phyloP scores from a whole-genome alignment of 2,113 vertebrate genomes.

The Gallinago paraguaiae region DNA sequence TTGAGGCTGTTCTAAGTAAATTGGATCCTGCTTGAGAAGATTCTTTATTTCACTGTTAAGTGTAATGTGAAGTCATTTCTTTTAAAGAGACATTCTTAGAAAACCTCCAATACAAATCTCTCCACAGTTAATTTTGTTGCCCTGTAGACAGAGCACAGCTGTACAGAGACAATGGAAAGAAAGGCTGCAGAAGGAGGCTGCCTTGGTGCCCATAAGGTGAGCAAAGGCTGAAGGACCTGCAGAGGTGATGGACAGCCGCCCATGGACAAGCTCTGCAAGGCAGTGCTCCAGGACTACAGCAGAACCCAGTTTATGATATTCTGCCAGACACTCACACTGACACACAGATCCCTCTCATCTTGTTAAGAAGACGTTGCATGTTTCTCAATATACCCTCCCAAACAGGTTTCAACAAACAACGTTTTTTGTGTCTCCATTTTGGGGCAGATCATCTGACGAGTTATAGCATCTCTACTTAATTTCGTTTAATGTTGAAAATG shows the following conservation, averaged over 20 bases:
- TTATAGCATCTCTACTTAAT: neutral
- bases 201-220: neutral
- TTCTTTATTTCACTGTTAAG: neutral
- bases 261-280: neutral
- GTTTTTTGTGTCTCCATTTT: neutral
- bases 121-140: neutral
- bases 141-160: neutral
- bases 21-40: neutral
- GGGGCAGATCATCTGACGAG: neutral
- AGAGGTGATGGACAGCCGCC: neutral
- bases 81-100: neutral
- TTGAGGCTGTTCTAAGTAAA: neutral
- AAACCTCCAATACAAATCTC: neutral
- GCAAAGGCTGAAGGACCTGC: neutral
- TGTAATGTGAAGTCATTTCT: neutral
- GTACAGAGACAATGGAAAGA: accelerated
- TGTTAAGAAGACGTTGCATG: neutral
- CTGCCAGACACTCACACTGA: neutral
- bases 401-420: neutral
- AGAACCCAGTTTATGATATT: neutral
- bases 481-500: neutral
- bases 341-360: neutral
- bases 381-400: neutral
- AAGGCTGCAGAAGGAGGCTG: neutral
- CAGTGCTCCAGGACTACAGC: neutral